Conservation (phyloP, 2,113 vertebrate species). For the Vidua chalybeata region DNA sequence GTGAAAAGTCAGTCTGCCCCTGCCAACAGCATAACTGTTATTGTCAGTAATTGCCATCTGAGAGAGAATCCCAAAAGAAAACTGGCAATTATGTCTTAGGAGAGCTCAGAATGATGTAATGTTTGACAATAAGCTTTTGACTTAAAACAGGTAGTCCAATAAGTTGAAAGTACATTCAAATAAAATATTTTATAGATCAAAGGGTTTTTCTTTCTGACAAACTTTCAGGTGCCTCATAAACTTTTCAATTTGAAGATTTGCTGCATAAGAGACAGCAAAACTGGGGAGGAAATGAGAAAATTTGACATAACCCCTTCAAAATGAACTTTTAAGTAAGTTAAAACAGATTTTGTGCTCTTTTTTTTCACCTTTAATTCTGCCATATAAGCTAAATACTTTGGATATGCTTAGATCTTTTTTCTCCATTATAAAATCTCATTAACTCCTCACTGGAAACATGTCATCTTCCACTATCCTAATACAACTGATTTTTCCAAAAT, state of each 20-base stretch:
- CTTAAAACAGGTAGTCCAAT: not conserved
- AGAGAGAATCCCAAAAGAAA: not conserved
- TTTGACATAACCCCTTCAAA: not conserved
- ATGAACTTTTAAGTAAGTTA: not conserved
- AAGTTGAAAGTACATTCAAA: not conserved
- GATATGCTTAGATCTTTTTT: not conserved
- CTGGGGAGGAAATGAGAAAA: conserved; percentile 2
- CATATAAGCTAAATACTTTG: not conserved
- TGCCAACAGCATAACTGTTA: not conserved
- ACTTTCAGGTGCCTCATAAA: not conserved
- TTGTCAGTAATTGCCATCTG: not conserved
- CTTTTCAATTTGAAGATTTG: not conserved
- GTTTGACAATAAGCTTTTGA: not conserved
- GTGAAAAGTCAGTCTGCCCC: not conserved
- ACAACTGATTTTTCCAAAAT: not conserved
- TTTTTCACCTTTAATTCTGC: not conserved
- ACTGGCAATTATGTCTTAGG: not conserved
- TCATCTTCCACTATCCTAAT: not conserved
- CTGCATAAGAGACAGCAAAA: not conserved
- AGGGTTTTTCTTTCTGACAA: not conserved
- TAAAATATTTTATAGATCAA: not conserved
- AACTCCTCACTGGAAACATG: not conserved
- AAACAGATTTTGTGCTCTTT: not conserved
- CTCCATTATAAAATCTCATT: not conserved
- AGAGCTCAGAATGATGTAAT: not conserved